Base-by-base conservation (phyloP, 2,113 vertebrate genomes). In the Cyanistes caeruleus region DNA sequence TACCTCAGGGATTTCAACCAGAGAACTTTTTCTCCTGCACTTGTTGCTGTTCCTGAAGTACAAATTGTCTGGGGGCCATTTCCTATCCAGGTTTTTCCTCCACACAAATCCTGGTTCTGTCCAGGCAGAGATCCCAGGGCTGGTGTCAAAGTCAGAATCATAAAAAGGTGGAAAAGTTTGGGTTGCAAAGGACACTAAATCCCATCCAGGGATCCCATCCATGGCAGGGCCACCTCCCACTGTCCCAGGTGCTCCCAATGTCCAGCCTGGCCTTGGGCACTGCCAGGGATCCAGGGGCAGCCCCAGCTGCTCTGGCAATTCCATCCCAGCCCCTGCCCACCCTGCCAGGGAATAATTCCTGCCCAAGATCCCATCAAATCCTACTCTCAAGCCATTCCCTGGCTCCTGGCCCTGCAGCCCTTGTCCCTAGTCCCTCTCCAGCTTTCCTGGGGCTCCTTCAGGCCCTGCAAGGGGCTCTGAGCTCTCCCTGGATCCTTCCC, bases 151-250 rank as follows among this genome's bases (percentile, higher is more conserved):
- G 13, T 0, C 24, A 9, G 35, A 22, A 44, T 20, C 22, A 44
- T 3, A 6, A 41, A 82, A 60, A 22, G 0, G 0, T 5, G 62
- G 55, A 6, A 22, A 35, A 23, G 0, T 21, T 59, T 46, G 30
- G 28, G 9, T 24, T 39, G 60, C 24, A 4, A 82, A 6, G 11
- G 39, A n/a, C 6, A 1, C 2, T 4, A 48, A 23, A 74, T 1
- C 2, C 0, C 24, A 30, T 5, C 15, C 55, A 9, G 3, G 1
- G 0, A 39, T 43, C 43, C 43, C 43, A 43, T 37, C 60, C 39
- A 18, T 13, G 48, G 21, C 56, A 84, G 67, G 67, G 67, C 62
- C 48, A 25, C 48, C 67, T 72, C 0, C 16, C 56, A 37, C 33
- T n/a, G 25, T 24, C 25, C 67, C 56, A 51, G 24, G n/a, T 20